Percentiles rank a stretch among this genome's conserved stretches.
Evolutionary conservation across 2,888 invertebrate genomes (phyloP).

Genomic region (Eurois occulta): DNA sequence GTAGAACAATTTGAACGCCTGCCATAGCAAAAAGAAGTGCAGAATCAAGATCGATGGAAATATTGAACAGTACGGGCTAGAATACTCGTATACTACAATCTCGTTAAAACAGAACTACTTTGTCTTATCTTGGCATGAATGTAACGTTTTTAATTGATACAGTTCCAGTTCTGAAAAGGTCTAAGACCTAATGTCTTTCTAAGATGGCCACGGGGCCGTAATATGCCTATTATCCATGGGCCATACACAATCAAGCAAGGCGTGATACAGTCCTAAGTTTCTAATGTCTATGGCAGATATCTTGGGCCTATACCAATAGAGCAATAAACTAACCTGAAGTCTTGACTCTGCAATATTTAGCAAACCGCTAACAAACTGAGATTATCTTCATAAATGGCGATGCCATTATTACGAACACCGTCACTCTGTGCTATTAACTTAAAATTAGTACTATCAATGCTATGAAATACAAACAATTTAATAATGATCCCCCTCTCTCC

Average conservation of each 20-base stretch:
- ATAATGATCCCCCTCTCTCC: conserved; percentile 14
- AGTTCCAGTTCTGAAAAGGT: not conserved
- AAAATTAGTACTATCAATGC: conserved; percentile 68
- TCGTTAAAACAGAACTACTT: not conserved
- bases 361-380: conserved; percentile 64
- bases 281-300: not conserved
- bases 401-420: conserved; percentile 70
- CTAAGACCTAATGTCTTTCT: not conserved
- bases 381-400: conserved; percentile 76
- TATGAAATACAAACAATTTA: conserved; percentile 43
- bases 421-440: conserved; percentile 78
- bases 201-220: not conserved
- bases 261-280: not conserved
- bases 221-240: not conserved
- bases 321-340: not conserved
- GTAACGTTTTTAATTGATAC: not conserved
- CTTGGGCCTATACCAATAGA: not conserved
- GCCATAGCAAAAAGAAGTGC: not conserved
- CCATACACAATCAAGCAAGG: not conserved
- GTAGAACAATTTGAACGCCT: not conserved
- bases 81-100: not conserved
- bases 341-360: conserved; percentile 24
- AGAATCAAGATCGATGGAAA: not conserved
- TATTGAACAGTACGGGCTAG: not conserved
- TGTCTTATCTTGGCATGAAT: not conserved